A percentile compares a stretch with the other conserved stretches of the same genome.
Conservation (phyloP, 2,888 invertebrate species). For the Sinodicranocentrus sp. region DNA sequence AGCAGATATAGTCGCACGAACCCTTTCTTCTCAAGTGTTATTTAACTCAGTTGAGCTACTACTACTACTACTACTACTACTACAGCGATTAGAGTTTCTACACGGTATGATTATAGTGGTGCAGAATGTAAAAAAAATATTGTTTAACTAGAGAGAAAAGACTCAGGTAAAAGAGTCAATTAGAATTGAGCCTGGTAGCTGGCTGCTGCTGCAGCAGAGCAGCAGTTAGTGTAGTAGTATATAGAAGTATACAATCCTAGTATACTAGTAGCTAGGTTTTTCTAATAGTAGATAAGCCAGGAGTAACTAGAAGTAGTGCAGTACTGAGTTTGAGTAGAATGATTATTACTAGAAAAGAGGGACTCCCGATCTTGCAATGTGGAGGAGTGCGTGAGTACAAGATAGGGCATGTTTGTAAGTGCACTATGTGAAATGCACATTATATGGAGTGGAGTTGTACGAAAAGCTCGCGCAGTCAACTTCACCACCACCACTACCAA, state of each 20-base stretch:
- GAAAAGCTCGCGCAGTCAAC: slow-evolving; percentile 22
- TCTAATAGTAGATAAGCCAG: neutral
- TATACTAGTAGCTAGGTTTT: no score
- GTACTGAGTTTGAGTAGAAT: slow-evolving; percentile 22
- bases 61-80: no score
- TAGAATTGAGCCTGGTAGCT: slow-evolving; percentile 4
- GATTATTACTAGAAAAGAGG: neutral
- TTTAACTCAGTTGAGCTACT: slow-evolving; percentile 27
- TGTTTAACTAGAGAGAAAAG: slow-evolving; percentile 7
- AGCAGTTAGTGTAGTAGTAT: neutral
- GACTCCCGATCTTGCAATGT: neutral
- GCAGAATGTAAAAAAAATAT: slow-evolving; percentile 19
- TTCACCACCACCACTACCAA: slow-evolving; percentile 24
- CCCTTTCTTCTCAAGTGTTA: slow-evolving; percentile 24
- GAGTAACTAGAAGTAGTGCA: slow-evolving; percentile 19
- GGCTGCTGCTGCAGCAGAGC: neutral
- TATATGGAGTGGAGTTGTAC: slow-evolving; percentile 7
- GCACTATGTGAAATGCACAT: slow-evolving; percentile 30
- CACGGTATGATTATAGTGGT: slow-evolving; percentile 2
- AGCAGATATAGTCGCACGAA: neutral
- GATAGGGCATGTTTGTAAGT: neutral
- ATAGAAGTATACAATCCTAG: no score
- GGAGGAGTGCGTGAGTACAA: slow-evolving; percentile 23
- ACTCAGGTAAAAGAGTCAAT: slow-evolving; percentile 34
- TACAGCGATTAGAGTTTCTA: slow-evolving; percentile 12